These are phyloP conservation scores for Acipenser transmontanus DNA, from an alignment of 2,797 vertebrate genomes.

Conservation along the genomic window DNA sequence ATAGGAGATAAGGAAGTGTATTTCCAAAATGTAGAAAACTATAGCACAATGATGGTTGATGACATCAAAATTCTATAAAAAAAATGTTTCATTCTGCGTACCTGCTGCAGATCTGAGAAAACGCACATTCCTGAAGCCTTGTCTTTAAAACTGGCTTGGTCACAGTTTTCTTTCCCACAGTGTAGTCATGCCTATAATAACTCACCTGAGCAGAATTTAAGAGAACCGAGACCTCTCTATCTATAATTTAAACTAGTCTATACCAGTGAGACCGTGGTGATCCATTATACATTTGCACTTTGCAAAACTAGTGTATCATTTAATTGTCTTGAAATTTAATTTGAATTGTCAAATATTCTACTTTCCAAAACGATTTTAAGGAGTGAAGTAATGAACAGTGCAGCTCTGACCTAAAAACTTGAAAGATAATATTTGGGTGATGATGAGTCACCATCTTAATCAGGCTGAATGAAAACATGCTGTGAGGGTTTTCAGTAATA, in stretches of 20 bases:
- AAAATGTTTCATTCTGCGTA: too few species aligned
- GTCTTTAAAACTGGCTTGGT: too few species aligned
- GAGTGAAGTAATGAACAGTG: not conserved
- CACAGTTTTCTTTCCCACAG: too few species aligned
- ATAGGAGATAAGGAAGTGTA: too few species aligned
- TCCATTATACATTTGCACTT: slow-evolving; percentile 4
- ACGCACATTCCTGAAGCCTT: too few species aligned
- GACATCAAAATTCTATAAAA: too few species aligned
- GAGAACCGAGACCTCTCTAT: too few species aligned
- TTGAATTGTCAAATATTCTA: slow-evolving; percentile 9
- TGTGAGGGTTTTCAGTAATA: slow-evolving; percentile 8
- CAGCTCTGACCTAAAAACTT: slow-evolving; percentile 1
- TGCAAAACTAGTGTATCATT: slow-evolving; percentile 24
- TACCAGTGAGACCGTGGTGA: slow-evolving; percentile 5
- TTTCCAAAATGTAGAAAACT: too few species aligned
- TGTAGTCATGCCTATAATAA: too few species aligned
- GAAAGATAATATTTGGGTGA: slow-evolving; percentile 13
- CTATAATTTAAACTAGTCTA: not conserved
- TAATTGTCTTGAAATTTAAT: slow-evolving; percentile 13
- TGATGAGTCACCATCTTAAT: slow-evolving; percentile 16
- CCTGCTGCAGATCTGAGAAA: too few species aligned
- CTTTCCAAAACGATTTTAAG: not conserved
- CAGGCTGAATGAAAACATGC: slow-evolving; percentile 9
- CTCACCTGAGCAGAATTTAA: too few species aligned
- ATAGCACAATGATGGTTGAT: too few species aligned